Conservation (phyloP, 2,888 invertebrate species). For the Galeruca laticollis region DNA sequence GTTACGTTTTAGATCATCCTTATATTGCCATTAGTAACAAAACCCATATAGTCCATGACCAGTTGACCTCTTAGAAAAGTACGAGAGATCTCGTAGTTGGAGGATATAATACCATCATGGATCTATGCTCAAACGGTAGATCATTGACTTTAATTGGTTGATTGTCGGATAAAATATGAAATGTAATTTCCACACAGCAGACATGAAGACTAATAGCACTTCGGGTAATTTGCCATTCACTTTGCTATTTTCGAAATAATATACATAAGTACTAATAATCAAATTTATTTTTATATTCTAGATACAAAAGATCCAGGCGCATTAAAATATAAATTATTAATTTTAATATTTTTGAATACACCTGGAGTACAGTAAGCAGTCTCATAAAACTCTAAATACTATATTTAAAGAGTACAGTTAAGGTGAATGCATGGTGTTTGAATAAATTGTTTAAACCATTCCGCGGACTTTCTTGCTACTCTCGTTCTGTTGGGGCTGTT, state of each 20-base stretch:
- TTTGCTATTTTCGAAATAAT: neutral
- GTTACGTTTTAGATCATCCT: too few relatives aligned
- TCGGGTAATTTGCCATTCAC: too few relatives aligned
- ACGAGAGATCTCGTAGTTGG: too few relatives aligned
- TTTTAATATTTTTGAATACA: neutral
- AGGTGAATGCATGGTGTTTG: constrained; percentile 14
- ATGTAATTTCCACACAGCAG: too few relatives aligned
- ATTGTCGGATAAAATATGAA: too few relatives aligned
- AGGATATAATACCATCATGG: too few relatives aligned
- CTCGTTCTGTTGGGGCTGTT: constrained; percentile 22
- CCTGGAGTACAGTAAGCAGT: neutral
- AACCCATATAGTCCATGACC: too few relatives aligned
- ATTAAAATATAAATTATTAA: constrained; percentile 3
- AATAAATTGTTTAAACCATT: constrained; percentile 13
- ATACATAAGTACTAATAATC: neutral
- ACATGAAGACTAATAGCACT: too few relatives aligned
- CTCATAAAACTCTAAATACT: neutral
- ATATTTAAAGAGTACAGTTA: neutral
- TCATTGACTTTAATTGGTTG: too few relatives aligned
- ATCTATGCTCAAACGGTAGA: too few relatives aligned
- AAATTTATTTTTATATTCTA: neutral
- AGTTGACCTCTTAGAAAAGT: too few relatives aligned
- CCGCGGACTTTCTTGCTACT: constrained; percentile 21
- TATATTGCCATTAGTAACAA: too few relatives aligned
- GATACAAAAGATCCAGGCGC: neutral